Evolutionary conservation across 2,113 vertebrate genomes (phyloP), one percentile per base, ranked within the genome.

Genomic region (Bufo gargarizans): DNA sequence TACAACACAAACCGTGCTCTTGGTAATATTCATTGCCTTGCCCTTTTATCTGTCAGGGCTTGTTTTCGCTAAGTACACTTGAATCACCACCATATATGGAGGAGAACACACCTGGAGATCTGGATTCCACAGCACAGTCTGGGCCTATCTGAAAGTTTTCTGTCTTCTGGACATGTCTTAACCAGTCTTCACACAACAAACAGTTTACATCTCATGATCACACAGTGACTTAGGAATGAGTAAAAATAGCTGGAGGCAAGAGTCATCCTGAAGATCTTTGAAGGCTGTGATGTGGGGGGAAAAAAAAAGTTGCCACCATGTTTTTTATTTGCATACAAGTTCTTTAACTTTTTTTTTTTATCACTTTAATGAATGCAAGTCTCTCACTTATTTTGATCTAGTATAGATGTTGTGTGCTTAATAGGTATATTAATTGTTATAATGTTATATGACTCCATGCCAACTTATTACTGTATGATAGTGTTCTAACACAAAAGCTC

Each of bases 101-200:
- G 45, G 17, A 91, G 45, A 78, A 93, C 92, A 93, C 91, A 91
- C 93, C 85, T 91, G 92, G 93, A 87, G 90, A 61, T 82, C 55
- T 72, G 91, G 92, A 94, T 95, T 93, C 93, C 93, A 92, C 88
- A 1, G 0, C 89, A 92, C 92, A 92, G 92, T 88, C 89, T 92
- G 85, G 88, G 69, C 89, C 91, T 82, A 7, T 91, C 91, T 92
- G 90, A 91, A 92, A 92, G 89, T 91, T 89, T 84, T 56, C 43
- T 17, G 43, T 88, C 79, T 89, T 65, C 49, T 69, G 72, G 93
- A 90, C 95, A 92, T 92, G 95, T 95, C 69, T 4, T 63, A 77
- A 93, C 95, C 76, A 67, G 91, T 90, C 45, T 88, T 83, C 45
- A 33, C 45, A 67, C 45, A 74, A 20, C 22, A 81, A 71, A 87